phyloP scores from a whole-genome alignment of 35 echinoderm and acorn worm species.

The Apostichopus californicus region DNA sequence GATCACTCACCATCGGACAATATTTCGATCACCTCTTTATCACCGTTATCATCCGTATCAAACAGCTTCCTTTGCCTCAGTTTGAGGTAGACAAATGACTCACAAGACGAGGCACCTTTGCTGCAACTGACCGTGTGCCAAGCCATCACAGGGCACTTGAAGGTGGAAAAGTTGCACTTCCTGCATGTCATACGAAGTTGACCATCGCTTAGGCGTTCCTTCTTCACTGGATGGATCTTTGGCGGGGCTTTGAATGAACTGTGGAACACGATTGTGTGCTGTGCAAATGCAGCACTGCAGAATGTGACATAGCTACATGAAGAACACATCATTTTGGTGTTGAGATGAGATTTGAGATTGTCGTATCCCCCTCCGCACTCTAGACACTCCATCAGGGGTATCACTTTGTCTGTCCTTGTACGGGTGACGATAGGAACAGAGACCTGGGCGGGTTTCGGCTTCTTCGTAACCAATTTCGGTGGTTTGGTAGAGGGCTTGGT shows the following conservation, averaged over 20 bases:
- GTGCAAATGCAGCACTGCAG: slow-evolving; percentile 45
- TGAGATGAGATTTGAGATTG: slow-evolving; percentile 27
- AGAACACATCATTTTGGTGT: slow-evolving; percentile 32
- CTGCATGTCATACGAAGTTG: slow-evolving; percentile 15
- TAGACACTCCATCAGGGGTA: slow-evolving; percentile 28
- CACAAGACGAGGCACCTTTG: slow-evolving; percentile 32
- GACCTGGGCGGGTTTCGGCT: neutral
- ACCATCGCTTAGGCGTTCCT: neutral
- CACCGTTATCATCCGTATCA: slow-evolving; percentile 13
- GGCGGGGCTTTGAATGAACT: slow-evolving; percentile 43
- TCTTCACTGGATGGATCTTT: slow-evolving; percentile 53
- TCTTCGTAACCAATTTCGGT: neutral
- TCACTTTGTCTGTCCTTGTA: neutral
- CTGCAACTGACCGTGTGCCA: slow-evolving; percentile 47
- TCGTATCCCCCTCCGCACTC: slow-evolving; percentile 44
- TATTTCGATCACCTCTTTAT: slow-evolving; percentile 51
- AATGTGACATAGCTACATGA: slow-evolving; percentile 48
- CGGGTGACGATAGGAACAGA: neutral
- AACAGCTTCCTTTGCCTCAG: slow-evolving; percentile 36
- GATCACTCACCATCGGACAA: slow-evolving; percentile 45
- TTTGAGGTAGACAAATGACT: slow-evolving; percentile 56
- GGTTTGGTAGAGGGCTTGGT: slow-evolving; percentile 14
- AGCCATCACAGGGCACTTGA: slow-evolving; percentile 10
- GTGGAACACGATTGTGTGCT: slow-evolving; percentile 61
- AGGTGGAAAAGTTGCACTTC: slow-evolving; percentile 39